Percentiles rank a stretch among this genome's conserved stretches.
These are phyloP conservation scores for Polyommatus iphigenia DNA, from an alignment of 2,888 invertebrate species.

Conservation along the genomic window DNA sequence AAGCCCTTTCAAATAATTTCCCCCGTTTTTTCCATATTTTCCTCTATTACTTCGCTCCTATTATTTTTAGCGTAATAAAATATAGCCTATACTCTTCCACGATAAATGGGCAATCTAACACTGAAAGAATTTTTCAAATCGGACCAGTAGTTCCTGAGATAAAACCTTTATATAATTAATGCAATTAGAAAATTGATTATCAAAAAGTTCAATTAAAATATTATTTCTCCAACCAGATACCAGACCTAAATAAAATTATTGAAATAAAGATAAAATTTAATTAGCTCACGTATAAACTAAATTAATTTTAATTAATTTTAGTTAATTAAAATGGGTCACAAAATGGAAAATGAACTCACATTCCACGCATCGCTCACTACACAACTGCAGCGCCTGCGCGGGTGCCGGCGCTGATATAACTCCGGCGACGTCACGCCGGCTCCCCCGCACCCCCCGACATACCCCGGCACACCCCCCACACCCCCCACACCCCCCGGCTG, in stretches of 20 bases:
- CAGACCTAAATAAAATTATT: no score
- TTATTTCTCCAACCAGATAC: no score
- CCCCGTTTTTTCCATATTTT: no score
- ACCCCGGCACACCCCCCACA: not conserved
- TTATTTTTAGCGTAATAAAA: no score
- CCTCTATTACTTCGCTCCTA: no score
- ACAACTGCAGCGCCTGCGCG: not conserved
- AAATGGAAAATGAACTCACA: slow-evolving; percentile 3
- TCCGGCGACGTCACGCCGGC: slow-evolving; percentile 6
- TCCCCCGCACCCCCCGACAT: not conserved
- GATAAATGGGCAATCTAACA: no score
- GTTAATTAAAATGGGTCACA: not conserved
- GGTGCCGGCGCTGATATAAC: slow-evolving; percentile 2
- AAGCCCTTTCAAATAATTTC: no score
- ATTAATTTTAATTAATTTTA: not conserved
- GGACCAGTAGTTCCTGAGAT: no score
- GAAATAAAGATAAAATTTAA: not conserved
- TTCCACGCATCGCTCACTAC: slow-evolving; percentile 14
- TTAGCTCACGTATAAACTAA: not conserved
- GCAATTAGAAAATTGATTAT: not conserved
- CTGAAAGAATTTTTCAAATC: no score
- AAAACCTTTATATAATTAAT: no score
- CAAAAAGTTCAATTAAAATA: not conserved
- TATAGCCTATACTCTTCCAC: no score
- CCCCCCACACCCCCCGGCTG: not conserved